Base-by-base conservation (phyloP, 2,888 invertebrate species). In the Epirrita christyi region DNA sequence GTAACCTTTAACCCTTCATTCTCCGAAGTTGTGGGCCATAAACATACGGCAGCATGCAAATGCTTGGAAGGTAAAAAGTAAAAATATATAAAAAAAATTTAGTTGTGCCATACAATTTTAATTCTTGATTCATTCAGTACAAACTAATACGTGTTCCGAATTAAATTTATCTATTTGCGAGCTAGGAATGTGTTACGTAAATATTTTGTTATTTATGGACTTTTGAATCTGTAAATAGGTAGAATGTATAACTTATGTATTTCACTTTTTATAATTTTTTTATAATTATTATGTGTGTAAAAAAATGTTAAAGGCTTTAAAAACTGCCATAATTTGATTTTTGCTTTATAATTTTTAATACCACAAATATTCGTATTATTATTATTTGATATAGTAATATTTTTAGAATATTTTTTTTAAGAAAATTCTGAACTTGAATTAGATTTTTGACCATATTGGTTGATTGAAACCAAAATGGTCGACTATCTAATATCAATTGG, bases 361-460 rank as follows among this genome's bases (percentile, higher is more conserved):
- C 44, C 53, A 48, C 36, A 42, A 65, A 15, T 55, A 60, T 63
- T 59, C 67, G 48, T 64, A 63, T 69, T 56, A 49, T 60, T 58
- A 66, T 59, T 66, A 61, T 59, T 55, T 60, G 29, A n/a, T n/a
- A n/a, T n/a, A 55, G 36, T 70, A 70, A 61, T 44, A 67, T 55
- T 67, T 66, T 71, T 58, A 73, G 73, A 70, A 54, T 64, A 61
- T 72, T 70, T 76, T 71, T n/a, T 68, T 64, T 73, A 75, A 75
- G 70, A 75, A 71, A 72, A 70, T 70, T 67, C 52, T 59, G 40
- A 66, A 66, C 49, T 70, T 68, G 51, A 72, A 88, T 89, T 90
- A 89, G 88, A 85, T 71, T 79, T 87, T 91, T 89, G 89, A 84
- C 85, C 86, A 78, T 81, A 73, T 83, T 81, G 91, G 80, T 59